Base-by-base conservation (phyloP, 1,140 invertebrate genomes). In the Dinoponera quadriceps region DNA sequence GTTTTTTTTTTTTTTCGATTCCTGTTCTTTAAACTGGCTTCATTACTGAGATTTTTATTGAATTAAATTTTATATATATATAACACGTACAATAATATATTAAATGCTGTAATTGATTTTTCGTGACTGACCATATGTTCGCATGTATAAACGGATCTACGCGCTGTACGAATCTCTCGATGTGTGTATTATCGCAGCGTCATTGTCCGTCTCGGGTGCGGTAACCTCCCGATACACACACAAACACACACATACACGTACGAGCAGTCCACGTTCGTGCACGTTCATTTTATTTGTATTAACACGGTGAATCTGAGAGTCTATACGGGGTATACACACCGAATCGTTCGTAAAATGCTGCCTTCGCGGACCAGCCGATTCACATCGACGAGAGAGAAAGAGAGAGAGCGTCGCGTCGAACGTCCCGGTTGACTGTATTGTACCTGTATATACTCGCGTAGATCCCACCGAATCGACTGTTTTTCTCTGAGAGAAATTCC, bases 141-240 rank as follows among this genome's bases (percentile, higher is more conserved):
- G 68, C 22, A 82, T 74, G 38, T 44, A 44, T 44, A 54, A 22
- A 59, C 44, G 51, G 14, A 55, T 82, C 81, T 75, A 77, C 75
- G 65, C 49, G 48, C 62, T 38, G 66, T 44, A 81, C n/a, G 68
- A 65, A 85, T 69, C 25, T 20, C 55, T 57, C 20, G 55, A 55
- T 60, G 2, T 55, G 14, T 44, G 29, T 57, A 60, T 77, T 78
- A 55, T 48, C 81, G 59, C 81, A 83, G 54, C 69, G 78, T 87
- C 51, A 48, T 65, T 22, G 63, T 85, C 57, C 55, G 55, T 74
- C 38, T 84, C 54, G 63, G 20, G 25, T 78, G 62, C 84, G 66
- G 33, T 38, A 55, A 73, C 71, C 44, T 13, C 0, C 54, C 18
- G 7, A 60, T 1, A 65, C 7, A 27, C 57, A 63, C 38, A 66